phyloP scores from a whole-genome alignment of 2,888 invertebrate species.

The Amaurobius ferox region DNA sequence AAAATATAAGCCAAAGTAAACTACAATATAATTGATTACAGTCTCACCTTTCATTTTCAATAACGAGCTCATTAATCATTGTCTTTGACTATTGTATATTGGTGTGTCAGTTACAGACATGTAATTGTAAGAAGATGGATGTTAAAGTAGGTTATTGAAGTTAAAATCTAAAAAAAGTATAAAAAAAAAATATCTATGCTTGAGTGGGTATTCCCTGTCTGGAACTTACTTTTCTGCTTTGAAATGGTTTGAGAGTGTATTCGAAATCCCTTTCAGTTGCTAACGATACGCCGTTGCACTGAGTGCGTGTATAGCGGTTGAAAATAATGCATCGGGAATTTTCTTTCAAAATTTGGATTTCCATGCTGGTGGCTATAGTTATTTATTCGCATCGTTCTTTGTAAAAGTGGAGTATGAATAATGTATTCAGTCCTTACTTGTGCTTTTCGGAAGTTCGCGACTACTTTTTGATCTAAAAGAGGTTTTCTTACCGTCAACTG shows the following conservation, averaged over 20 bases:
- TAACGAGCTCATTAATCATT: neutral
- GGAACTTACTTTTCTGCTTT: neutral
- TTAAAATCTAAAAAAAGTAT: neutral
- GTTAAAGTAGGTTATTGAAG: neutral
- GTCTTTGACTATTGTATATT: neutral
- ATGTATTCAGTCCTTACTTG: neutral
- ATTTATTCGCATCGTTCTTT: neutral
- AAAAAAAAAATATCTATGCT: neutral
- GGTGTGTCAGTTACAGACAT: neutral
- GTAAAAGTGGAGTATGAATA: slow-evolving; percentile 4
- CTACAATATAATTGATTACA: neutral
- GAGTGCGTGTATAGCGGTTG: neutral
- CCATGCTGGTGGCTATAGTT: neutral
- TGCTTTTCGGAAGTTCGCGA: neutral
- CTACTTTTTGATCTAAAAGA: neutral
- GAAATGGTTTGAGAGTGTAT: neutral
- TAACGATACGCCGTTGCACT: neutral
- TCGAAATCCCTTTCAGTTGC: neutral
- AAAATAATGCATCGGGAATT: neutral
- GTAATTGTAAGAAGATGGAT: neutral
- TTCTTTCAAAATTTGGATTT: slow-evolving; percentile 2
- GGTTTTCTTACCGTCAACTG: neutral
- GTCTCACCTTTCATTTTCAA: neutral
- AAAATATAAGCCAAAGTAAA: too few relatives aligned
- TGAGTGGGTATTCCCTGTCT: neutral